Percentiles rank a stretch among this genome's conserved stretches.
Evolutionary conservation across 2,113 vertebrate species (phyloP).

Genomic region (Tachycineta bicolor): DNA sequence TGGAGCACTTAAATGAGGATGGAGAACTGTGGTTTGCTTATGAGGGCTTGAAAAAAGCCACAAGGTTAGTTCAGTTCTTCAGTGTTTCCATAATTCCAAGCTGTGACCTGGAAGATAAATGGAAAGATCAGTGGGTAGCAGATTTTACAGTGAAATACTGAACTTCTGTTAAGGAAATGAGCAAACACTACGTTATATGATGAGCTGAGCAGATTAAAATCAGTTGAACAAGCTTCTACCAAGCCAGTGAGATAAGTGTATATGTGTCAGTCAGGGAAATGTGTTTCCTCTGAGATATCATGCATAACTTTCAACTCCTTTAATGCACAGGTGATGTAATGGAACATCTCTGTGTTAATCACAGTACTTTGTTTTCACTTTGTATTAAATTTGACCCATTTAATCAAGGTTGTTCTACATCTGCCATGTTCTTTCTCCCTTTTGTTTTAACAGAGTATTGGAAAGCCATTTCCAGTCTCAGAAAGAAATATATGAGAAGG

Average conservation of each 20-base stretch:
- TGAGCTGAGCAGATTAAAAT: background rate
- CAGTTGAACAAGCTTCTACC: background rate
- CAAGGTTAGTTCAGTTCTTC: slow-evolving; percentile 77
- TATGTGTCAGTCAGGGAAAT: background rate
- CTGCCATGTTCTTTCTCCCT: background rate
- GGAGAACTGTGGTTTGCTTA: slow-evolving; percentile 88
- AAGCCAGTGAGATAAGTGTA: background rate
- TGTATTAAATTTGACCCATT: background rate
- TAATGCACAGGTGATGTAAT: background rate
- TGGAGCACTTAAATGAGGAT: slow-evolving; percentile 84
- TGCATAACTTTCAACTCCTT: background rate
- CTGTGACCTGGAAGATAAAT: background rate
- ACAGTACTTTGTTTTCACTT: background rate
- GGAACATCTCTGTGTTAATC: background rate
- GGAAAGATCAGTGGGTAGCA: background rate
- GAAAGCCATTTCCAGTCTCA: slow-evolving; percentile 88
- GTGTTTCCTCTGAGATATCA: background rate
- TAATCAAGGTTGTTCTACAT: background rate
- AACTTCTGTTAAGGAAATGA: background rate
- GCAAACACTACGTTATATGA: background rate
- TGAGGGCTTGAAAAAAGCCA: slow-evolving; percentile 89
- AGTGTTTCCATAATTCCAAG: background rate
- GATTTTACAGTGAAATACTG: background rate
- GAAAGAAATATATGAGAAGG: slow-evolving; percentile 85
- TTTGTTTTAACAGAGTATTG: slow-evolving; percentile 77